Conservation (phyloP, 2,797 vertebrate species). For the Dendrocincla tyrannina region DNA sequence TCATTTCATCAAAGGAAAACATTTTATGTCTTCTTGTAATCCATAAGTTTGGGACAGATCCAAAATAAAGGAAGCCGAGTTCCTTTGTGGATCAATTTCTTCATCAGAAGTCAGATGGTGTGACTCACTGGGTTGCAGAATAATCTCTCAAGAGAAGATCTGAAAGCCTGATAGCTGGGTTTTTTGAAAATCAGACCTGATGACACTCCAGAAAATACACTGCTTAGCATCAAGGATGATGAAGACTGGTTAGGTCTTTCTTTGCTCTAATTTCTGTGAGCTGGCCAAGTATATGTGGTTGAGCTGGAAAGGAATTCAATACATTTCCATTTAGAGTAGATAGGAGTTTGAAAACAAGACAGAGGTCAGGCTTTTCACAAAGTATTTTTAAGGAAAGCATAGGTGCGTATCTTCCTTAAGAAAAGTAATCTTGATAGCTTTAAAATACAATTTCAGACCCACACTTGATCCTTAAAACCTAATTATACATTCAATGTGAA, state of each 20-base stretch:
- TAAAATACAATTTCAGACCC: neutral
- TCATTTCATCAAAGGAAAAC: constrained; percentile 1
- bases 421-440: neutral
- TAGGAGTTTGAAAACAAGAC: neutral
- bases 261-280: constrained; percentile 13
- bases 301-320: neutral
- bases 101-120: constrained; percentile 5
- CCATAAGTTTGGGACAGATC: constrained; percentile 8
- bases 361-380: neutral
- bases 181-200: neutral
- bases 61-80: constrained; percentile 30
- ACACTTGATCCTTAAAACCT: neutral
- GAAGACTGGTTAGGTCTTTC: neutral
- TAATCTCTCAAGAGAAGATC: neutral
- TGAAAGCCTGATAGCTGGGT: neutral
- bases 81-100: constrained; percentile 6
- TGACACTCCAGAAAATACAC: neutral
- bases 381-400: neutral
- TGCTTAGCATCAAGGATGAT: neutral
- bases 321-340: neutral
- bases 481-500: neutral
- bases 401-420: neutral
- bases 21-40: constrained; percentile 16
- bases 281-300: neutral
- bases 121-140: constrained; percentile 15